phyloP scores from a whole-genome alignment of 2,113 vertebrate species.

The Antigone vipio region DNA sequence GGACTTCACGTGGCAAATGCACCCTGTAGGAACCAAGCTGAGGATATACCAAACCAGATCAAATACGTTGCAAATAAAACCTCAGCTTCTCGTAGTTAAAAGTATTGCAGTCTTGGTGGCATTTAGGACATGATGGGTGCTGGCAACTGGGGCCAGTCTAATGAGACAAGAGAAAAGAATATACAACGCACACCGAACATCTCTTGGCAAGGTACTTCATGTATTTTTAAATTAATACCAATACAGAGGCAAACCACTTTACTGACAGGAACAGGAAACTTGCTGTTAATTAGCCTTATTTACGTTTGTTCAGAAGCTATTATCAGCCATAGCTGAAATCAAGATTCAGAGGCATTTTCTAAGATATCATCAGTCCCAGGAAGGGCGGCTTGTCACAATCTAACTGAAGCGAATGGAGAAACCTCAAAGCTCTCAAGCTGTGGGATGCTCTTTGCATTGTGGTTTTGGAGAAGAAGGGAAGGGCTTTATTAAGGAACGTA shows the following conservation, averaged over 20 bases:
- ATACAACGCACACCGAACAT: background rate
- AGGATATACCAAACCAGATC: background rate
- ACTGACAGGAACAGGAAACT: background rate
- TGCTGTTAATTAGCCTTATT: background rate
- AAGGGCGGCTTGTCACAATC: background rate
- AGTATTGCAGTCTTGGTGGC: background rate
- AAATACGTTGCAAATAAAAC: background rate
- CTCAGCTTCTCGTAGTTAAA: background rate
- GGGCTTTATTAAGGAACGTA: background rate
- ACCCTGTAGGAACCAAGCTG: background rate
- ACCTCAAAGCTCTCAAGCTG: background rate
- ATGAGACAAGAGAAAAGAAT: background rate
- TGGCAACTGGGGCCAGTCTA: background rate
- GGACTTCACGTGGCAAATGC: background rate
- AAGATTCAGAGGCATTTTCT: background rate
- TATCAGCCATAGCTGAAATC: background rate
- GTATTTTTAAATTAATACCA: background rate
- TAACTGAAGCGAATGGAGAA: background rate
- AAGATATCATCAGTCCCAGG: background rate
- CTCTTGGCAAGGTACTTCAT: background rate
- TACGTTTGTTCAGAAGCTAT: background rate
- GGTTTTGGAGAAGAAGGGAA: background rate
- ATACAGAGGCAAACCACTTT: background rate
- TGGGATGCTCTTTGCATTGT: background rate
- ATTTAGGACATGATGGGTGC: background rate